A percentile compares a stretch with the other conserved stretches of the same genome.
Evolutionary conservation across 2,113 vertebrate genomes (phyloP).

Genomic region (Sander lucioperca): DNA sequence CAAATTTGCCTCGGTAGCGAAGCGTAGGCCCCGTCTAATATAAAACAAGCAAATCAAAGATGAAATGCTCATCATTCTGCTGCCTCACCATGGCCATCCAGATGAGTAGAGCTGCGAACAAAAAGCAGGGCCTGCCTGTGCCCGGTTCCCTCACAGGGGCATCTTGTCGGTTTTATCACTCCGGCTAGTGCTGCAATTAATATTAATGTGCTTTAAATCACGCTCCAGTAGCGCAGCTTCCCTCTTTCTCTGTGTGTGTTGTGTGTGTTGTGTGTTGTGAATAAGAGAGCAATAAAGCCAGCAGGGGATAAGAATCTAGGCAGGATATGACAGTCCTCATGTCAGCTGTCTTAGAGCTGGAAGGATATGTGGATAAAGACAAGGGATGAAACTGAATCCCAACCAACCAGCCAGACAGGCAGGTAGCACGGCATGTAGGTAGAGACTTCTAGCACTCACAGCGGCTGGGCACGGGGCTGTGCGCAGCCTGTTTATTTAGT

Average conservation of each 20-base stretch:
- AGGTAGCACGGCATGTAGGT: slow-evolving; percentile 51
- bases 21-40: slow-evolving; percentile 66
- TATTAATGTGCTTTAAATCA: slow-evolving; percentile 85
- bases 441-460: slow-evolving; percentile 33
- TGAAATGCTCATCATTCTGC: slow-evolving; percentile 67
- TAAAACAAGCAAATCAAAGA: slow-evolving; percentile 75
- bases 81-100: slow-evolving; percentile 54
- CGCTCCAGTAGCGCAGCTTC: slow-evolving; percentile 75
- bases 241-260: slow-evolving; percentile 33
- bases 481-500: slow-evolving; percentile 79
- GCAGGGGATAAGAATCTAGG: slow-evolving; percentile 79
- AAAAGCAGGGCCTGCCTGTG: slow-evolving; percentile 64
- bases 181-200: slow-evolving; percentile 83
- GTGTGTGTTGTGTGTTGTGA: slow-evolving; percentile 42
- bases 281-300: slow-evolving; percentile 80
- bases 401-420: slow-evolving; percentile 46
- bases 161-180: slow-evolving; percentile 77
- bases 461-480: slow-evolving; percentile 26
- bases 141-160: slow-evolving; percentile 72
- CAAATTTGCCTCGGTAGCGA: slow-evolving; percentile 51
- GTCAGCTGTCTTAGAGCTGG: slow-evolving; percentile 79
- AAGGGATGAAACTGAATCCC: slow-evolving; percentile 69
- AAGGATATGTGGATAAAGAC: slow-evolving; percentile 78
- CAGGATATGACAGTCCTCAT: slow-evolving; percentile 86
- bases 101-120: slow-evolving; percentile 66